Conservation (phyloP, 2,113 vertebrate species). For the Shinisaurus crocodilurus region DNA sequence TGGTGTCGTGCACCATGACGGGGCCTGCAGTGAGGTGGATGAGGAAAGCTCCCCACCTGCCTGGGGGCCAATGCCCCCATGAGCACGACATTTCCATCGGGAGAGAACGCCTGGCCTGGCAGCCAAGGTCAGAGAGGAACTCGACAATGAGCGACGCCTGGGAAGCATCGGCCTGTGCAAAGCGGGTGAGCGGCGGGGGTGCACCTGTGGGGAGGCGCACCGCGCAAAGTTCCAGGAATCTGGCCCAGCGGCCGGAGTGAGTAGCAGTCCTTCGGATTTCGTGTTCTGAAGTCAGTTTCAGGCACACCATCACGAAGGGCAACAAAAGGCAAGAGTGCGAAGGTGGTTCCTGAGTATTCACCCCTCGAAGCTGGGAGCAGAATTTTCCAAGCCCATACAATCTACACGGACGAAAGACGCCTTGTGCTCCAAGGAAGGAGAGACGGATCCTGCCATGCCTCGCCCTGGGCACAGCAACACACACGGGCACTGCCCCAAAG, state of each 20-base stretch:
- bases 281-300: neutral
- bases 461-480: too few species aligned
- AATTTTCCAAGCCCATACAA: too few species aligned
- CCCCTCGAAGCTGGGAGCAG: neutral
- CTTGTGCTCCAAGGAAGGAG: too few species aligned
- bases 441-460: too few species aligned
- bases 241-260: neutral
- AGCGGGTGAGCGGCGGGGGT: neutral
- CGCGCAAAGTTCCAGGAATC: neutral
- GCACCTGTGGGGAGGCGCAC: neutral
- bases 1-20: too few species aligned
- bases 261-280: neutral
- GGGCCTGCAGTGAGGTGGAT: neutral
- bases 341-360: neutral
- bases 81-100: neutral
- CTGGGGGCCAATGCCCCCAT: neutral
- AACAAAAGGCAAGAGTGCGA: neutral
- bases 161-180: neutral
- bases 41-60: neutral
- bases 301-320: neutral
- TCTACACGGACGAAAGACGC: too few species aligned
- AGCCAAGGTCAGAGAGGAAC: neutral
- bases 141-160: rapidly evolving
- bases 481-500: too few species aligned
- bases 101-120: neutral